Evolutionary conservation across 1,140 invertebrate genomes (phyloP).

Genomic region (Tetramorium simillimum): DNA sequence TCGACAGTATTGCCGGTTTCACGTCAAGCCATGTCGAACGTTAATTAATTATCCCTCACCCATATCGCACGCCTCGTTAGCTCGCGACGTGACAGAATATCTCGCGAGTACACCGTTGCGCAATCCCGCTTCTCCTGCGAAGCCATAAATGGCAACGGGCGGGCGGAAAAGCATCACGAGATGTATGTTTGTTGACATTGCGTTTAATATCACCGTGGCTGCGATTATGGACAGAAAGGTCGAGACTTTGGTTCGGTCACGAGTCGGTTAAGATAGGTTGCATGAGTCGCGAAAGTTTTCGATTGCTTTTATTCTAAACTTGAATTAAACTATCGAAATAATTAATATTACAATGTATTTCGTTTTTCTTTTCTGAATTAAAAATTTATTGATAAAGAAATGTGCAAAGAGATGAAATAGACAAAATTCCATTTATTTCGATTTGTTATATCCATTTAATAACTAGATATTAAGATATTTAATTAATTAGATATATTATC

Average conservation of each 20-base stretch:
- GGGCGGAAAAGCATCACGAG: conserved; percentile 27
- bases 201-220: conserved; percentile 23
- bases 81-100: conserved; percentile 24
- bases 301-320: background rate
- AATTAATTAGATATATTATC: too few relatives aligned
- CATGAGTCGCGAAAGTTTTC: background rate
- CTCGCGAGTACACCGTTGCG: conserved; percentile 20
- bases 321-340: background rate
- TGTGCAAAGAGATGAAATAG: too few relatives aligned
- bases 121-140: conserved; percentile 40
- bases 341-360: background rate
- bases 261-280: background rate
- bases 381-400: background rate
- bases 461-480: too few relatives aligned
- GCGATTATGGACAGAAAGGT: conserved; percentile 16
- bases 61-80: conserved; percentile 62
- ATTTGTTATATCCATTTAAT: background rate
- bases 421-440: background rate
- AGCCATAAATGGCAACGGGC: conserved; percentile 47
- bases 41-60: conserved; percentile 64
- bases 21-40: conserved; percentile 8
- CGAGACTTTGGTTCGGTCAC: conserved; percentile 14
- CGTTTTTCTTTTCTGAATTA: background rate
- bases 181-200: conserved; percentile 19
- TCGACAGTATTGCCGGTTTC: conserved; percentile 4